Conservation (phyloP, 2,797 vertebrate species). For the Orestias chungarensis region DNA sequence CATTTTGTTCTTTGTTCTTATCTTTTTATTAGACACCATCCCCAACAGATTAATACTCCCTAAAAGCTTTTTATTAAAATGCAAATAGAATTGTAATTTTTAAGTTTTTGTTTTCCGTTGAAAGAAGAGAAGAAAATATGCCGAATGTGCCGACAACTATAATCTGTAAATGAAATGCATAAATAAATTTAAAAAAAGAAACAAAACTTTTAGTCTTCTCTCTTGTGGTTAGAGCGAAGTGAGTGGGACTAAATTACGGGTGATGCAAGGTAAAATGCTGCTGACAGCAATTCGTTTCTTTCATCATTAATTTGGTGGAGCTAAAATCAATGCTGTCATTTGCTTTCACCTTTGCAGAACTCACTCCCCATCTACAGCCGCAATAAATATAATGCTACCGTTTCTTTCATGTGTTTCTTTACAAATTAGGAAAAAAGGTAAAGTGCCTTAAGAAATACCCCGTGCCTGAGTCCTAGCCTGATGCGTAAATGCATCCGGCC, state of each 20-base stretch:
- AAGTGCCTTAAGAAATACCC: background rate
- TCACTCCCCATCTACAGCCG: background rate
- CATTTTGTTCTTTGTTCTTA: background rate
- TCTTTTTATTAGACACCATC: background rate
- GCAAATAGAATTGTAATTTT: background rate
- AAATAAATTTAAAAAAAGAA: background rate
- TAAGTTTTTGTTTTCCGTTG: background rate
- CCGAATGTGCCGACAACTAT: background rate
- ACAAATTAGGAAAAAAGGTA: background rate
- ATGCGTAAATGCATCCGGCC: background rate
- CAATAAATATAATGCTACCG: background rate
- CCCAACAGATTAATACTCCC: background rate
- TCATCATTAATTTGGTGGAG: constrained; percentile 37
- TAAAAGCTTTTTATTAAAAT: background rate
- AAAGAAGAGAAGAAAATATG: background rate
- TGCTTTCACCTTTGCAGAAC: constrained; percentile 25
- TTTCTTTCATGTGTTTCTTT: background rate
- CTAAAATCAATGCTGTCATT: constrained; percentile 37
- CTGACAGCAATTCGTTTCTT: constrained; percentile 37
- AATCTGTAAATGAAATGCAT: background rate
- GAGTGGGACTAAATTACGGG: constrained; percentile 36
- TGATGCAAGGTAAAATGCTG: constrained; percentile 20
- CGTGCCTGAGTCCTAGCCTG: background rate
- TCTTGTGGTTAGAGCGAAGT: constrained; percentile 7
- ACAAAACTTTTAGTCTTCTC: background rate